These are phyloP conservation scores for Meleagris gallopavo DNA, from an alignment of 2,113 vertebrate genomes.

Conservation along the genomic window DNA sequence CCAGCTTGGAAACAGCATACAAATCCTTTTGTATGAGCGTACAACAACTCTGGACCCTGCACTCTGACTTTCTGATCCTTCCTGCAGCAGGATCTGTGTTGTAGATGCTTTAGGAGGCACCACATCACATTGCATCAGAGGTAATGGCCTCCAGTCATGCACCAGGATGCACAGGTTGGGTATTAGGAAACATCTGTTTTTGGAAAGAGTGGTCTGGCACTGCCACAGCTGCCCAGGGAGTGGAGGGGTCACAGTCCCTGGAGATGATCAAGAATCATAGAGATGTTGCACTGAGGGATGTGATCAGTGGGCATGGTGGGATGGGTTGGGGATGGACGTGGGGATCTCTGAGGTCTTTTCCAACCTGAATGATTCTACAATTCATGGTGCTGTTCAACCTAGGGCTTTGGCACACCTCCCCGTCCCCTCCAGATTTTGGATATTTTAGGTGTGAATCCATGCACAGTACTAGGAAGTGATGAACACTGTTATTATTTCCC, in stretches of 20 bases:
- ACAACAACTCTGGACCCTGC: accelerated
- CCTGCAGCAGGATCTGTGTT: neutral
- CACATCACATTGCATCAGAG: too few relatives aligned
- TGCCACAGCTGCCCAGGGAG: too few relatives aligned
- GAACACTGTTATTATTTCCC: neutral
- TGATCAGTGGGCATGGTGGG: too few relatives aligned
- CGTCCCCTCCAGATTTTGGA: accelerated
- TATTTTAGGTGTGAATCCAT: accelerated
- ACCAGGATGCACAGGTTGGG: too few relatives aligned
- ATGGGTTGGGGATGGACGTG: too few relatives aligned
- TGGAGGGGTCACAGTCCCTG: too few relatives aligned
- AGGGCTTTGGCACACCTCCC: neutral
- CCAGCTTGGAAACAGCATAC: neutral
- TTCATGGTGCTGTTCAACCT: neutral
- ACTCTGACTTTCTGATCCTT: neutral
- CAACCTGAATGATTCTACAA: accelerated
- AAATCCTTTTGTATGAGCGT: neutral
- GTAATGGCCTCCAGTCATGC: too few relatives aligned
- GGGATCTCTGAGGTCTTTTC: too few relatives aligned
- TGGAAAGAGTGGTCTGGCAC: too few relatives aligned
- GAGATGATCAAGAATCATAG: too few relatives aligned
- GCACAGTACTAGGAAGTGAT: neutral
- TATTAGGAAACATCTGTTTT: too few relatives aligned
- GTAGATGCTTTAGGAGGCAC: neutral
- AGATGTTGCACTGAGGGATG: too few relatives aligned